Percentiles rank a stretch among this genome's conserved stretches.
Conservation (phyloP, 2,113 vertebrate species). For the Mionectes macconnelli region DNA sequence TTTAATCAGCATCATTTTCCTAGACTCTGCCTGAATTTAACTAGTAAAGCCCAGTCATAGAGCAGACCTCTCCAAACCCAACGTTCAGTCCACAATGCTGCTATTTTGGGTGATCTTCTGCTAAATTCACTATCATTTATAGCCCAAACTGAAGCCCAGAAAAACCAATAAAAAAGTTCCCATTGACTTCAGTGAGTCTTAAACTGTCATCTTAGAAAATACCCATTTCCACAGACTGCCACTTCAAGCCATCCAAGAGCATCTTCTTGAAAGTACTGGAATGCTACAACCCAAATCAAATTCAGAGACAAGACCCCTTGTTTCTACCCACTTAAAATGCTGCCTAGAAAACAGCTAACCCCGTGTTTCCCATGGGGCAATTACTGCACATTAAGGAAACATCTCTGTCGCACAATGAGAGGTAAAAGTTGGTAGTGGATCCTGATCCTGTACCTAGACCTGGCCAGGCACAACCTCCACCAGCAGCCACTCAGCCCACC, state of each 20-base stretch:
- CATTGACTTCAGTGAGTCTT: neutral
- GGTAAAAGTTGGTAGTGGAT: neutral
- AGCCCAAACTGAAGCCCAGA: neutral
- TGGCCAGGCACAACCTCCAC: neutral
- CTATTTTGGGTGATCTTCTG: neutral
- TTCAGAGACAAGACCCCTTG: neutral
- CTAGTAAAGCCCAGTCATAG: neutral
- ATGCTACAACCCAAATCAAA: neutral
- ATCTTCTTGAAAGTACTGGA: neutral
- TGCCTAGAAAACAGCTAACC: neutral
- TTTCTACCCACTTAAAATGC: neutral
- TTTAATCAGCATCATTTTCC: neutral
- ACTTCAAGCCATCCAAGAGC: neutral
- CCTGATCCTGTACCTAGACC: neutral
- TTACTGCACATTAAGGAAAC: neutral
- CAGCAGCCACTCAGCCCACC: fast-evolving
- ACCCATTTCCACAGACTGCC: neutral
- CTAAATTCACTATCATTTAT: neutral
- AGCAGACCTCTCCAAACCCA: slow-evolving; percentile 8
- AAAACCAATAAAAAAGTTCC: neutral
- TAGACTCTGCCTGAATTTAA: neutral
- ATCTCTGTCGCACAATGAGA: neutral
- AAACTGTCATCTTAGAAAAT: neutral
- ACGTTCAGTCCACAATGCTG: neutral
- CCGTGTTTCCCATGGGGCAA: neutral